Base-by-base conservation (phyloP, 2,888 invertebrate species). In the Sphaerophoria rueppellii region DNA sequence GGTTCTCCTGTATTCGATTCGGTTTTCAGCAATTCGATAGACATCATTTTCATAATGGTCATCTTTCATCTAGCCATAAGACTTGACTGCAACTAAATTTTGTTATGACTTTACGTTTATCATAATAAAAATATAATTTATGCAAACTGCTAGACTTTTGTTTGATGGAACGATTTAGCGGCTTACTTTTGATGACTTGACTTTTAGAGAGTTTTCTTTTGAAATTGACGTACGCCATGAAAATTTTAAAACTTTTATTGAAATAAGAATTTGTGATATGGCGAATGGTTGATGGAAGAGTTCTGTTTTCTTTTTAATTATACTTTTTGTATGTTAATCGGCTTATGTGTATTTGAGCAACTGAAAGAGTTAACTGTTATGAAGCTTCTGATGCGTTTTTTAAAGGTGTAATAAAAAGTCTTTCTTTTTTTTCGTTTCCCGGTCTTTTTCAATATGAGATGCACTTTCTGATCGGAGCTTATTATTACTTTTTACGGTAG, bases 71-170 rank as follows among this genome's bases (percentile, higher is more conserved):
- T 61, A 4, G 43, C 43, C 12, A 43, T 43, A 43, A 4, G 12
- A 43, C 43, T 9, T 24, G 24, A 24, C 24, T 24, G 24, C 24
- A 24, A 24, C 43, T 43, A 12, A 43, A 4, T 12, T 4, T 3
- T 50, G 65, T 65, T 65, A 50, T 65, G 48, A 50, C 65, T 50
- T 65, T 50, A 16, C 50, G 35, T 65, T 65, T 48, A 50, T 65
- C 35, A 50, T 16, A 58, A 35, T 7, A 40, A 24, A 24, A 24
- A 24, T 37, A 43, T 43, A 50, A 65, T 65, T 35, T 50, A 65
- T 65, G 48, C 12, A 37, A 12, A 37, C 14, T 43, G 5, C 12
- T 5, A 11, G 63, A 9, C n/a, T 63, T 14, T 3, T 34, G 4
- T 37, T 57, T 35, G 63, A 34, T 6, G 14, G 9, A 35, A 9